These are phyloP conservation scores for Dendropsophus ebraccatus DNA, from an alignment of 2,113 vertebrate species.

Conservation along the genomic window DNA sequence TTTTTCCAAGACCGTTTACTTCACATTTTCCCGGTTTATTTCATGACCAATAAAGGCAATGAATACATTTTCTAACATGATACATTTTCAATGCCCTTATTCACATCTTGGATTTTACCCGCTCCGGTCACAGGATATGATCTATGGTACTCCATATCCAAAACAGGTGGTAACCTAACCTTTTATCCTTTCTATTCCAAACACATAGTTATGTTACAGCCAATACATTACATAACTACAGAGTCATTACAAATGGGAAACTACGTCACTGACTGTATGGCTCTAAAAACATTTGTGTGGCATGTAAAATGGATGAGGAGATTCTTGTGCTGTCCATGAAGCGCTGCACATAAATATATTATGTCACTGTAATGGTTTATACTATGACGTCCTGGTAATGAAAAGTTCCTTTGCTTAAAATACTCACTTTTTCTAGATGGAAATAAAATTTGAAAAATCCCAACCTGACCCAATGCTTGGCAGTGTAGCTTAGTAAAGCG, in stretches of 20 bases:
- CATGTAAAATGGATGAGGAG: not conserved
- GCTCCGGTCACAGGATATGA: not conserved
- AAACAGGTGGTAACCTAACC: not conserved
- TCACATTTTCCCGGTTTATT: not conserved
- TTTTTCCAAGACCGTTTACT: not conserved
- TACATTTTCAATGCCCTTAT: not conserved
- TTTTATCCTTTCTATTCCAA: not conserved
- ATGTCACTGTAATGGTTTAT: not conserved
- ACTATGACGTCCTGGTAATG: not conserved
- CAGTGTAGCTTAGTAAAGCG: too few species aligned
- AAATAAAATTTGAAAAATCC: too few species aligned
- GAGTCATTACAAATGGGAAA: not conserved
- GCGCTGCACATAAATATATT: not conserved
- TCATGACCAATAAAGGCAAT: not conserved
- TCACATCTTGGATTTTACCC: not conserved
- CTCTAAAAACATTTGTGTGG: not conserved
- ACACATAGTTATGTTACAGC: not conserved
- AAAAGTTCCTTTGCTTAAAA: not conserved
- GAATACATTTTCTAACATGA: not conserved
- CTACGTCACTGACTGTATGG: not conserved
- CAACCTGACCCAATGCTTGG: too few species aligned
- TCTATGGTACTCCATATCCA: not conserved
- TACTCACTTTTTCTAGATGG: too few species aligned
- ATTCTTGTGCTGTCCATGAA: not conserved
- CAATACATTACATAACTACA: not conserved